These are phyloP conservation scores for Hartigia nigra DNA, from an alignment of 2,888 invertebrate species.

Conservation along the genomic window DNA sequence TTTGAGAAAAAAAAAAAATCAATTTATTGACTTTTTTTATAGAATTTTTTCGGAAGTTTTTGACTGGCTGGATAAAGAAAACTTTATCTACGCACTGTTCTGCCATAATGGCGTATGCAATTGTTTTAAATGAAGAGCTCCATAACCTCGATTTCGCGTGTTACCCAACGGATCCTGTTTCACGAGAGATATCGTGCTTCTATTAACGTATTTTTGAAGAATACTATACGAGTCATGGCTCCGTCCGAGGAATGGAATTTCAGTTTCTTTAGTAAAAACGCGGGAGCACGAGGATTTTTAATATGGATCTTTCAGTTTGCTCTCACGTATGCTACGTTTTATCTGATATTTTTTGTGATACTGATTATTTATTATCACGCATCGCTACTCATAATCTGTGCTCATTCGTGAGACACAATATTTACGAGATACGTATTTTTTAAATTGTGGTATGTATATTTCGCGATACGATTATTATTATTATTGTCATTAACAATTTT, in stretches of 20 bases:
- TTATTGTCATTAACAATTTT: neutral
- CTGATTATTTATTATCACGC: constrained; percentile 55
- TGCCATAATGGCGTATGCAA: neutral
- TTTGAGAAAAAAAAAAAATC: too few species aligned
- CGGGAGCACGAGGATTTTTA: constrained; percentile 33
- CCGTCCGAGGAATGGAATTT: constrained; percentile 19
- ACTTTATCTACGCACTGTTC: neutral
- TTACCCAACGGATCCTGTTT: constrained; percentile 13
- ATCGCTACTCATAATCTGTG: constrained; percentile 49
- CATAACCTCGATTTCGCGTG: constrained; percentile 28
- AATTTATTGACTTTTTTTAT: too few species aligned
- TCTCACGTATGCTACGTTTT: constrained; percentile 41
- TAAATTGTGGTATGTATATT: neutral
- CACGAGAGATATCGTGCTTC: neutral
- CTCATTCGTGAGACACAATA: constrained; percentile 27
- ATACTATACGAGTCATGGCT: constrained; percentile 17
- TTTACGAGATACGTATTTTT: neutral
- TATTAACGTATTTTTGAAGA: constrained; percentile 12
- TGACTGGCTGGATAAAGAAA: neutral
- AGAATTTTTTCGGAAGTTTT: neutral
- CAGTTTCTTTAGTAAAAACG: constrained; percentile 28
- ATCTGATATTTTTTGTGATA: constrained; percentile 45
- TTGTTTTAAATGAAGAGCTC: neutral
- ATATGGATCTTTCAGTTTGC: constrained; percentile 43
- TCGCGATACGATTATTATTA: neutral